Evolutionary conservation across 2,888 invertebrate genomes (phyloP), one percentile per base, ranked within the genome.

Genomic region (Trachelus stipa): DNA sequence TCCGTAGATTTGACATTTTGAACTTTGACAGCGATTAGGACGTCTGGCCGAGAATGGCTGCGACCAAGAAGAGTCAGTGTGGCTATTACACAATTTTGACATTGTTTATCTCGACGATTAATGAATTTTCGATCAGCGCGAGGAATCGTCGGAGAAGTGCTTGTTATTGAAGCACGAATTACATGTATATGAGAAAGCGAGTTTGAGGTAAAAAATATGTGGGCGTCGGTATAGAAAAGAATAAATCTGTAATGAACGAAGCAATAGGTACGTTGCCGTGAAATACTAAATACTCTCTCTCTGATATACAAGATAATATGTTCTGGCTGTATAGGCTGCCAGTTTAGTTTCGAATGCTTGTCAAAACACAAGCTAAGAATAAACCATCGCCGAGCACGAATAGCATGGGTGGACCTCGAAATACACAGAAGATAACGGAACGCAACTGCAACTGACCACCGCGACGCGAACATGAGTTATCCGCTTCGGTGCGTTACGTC

Each of bases 311-410:
- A 31, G 33, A 71, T 71, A 71, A 71, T 71, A 34, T 31, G 31
- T 71, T 33, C 40, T 56, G 40, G 40, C 6, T 56, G 40, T 56
- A 15, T 71, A 31, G 71, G 71, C 33, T 71, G 31, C 71, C 71
- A 80, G 82, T 81, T 56, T 73, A 77, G 74, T 80, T 78, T 73
- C 81, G 71, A 23, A 56, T 71, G 82, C 81, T 80, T 82, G 81
- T 82, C 83, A 83, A 84, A 84, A 81, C 79, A 82, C 74, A 68
- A 56, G 73, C 82, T 69, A 79, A 82, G 82, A 84, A 85, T 85
- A 84, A 69, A 31, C 34, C 34, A 76, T 69, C 71, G 15, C 71
- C 71, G 12, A 71, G 31, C 71, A 34, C 71, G 71, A 71, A 71
- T 71, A 71, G 71, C 71, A 71, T 12, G 71, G 71, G 71, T 15